Evolutionary conservation across 2,888 invertebrate genomes (phyloP), one percentile per base, ranked within the genome.

Genomic region (Scaptodrosophila latifasciaeformis): DNA sequence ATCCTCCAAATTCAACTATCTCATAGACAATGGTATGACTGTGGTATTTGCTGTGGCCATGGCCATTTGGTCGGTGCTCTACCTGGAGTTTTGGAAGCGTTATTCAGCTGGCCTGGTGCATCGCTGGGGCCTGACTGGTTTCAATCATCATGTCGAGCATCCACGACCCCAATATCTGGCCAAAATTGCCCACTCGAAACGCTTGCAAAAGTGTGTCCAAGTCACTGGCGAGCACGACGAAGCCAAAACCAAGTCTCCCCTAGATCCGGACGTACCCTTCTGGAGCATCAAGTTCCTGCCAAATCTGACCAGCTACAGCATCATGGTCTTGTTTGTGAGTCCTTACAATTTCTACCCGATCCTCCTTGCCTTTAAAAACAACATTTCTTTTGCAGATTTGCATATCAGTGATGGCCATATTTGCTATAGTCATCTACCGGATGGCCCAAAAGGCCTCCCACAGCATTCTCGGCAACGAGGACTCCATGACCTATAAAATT

Each of bases 31-130:
- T 86, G 90, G 91, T 46, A 89, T 91, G 42, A 94, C 94, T 0
- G 90, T 94, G 31, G 88, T 90, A 60, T 95, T 95, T 86, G 92
- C 94, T 2, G 88, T 92, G 46, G 90, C 94, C 72, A 94, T 96
- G 93, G 91, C 93, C 1, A 88, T 95, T 58, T 95, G 95, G 95
- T 88, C 92, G 60, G 89, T 92, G 1, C 82, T 93, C 35, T 95
- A 94, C 86, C 87, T 94, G 72, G 95, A 95, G 84, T 87, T 94
- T 59, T 95, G 95, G 95, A 94, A 93, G 82, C 88, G 94, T 2
- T 92, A 92, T 82, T 91, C 92, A 45, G 91, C 92, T 2, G 91
- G 91, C 70, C 89, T 95, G 58, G 90, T 92, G n/a, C 94, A 94
- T 84, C 89, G 92, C 59, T 95, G 95, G 95, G 95, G 94, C 65